Base-by-base conservation (phyloP, 2,113 vertebrate species). In the Oxyura jamaicensis region DNA sequence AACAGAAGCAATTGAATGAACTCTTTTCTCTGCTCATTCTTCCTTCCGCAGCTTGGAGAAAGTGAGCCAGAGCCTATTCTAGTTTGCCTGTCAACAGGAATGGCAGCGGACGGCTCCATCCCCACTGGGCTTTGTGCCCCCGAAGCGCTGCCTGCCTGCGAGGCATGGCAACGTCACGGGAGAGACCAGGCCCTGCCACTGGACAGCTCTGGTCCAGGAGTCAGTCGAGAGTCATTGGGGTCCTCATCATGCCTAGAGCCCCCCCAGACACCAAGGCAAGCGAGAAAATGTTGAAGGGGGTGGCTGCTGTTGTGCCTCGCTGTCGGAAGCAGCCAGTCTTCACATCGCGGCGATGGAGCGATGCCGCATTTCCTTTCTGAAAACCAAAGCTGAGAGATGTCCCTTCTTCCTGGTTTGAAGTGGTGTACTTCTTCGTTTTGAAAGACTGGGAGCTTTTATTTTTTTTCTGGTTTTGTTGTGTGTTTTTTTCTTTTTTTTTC, bases 11-110 rank as follows among this genome's bases (percentile, higher is more conserved):
- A 94, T 94, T 93, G 90, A 97, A 96, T 95, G 95, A 96, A 96
- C 96, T 96, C 93, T 95, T 96, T 95, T 97, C 94, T 94, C 91
- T 22, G 91, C 94, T 95, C 76, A 91, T 94, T 97, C 92, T 91
- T 96, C 73, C 93, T 96, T 96, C 96, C 93, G 94, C 91, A 97
- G 95, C 95, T 93, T 28, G 3, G 74, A 92, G 95, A 93, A 93
- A 95, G 95, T 84, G 96, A 97, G 96, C 95, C 96, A 97, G 95
- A 96, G 95, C 96, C 93, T 97, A 89, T 96, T 97, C 94, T 89
- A 95, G 96, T 96, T 97, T 95, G 95, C 95, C 94, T 96, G 95
- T 97, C 95, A 96, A 94, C 94, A 96, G 95, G 83, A 93, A 93
- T 86, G 95, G 94, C 95, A 95, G 88, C 91, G 88, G 91, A 83